Percentiles rank a stretch among this genome's conserved stretches.
Evolutionary conservation across 1,140 invertebrate species (phyloP).

Genomic region (Solen grandis): DNA sequence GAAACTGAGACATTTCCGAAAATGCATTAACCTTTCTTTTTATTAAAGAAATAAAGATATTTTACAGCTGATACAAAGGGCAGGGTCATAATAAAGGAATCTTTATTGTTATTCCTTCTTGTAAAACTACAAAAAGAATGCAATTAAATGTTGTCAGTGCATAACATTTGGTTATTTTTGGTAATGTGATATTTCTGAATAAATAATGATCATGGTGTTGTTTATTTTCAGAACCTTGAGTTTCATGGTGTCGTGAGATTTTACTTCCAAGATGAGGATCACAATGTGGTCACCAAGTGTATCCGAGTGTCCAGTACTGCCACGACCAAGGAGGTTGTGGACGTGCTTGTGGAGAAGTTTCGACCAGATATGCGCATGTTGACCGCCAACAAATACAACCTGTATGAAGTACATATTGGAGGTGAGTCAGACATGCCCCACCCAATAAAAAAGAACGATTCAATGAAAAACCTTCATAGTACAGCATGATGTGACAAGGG

Average conservation of each 20-base stretch:
- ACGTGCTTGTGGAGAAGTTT: constrained; percentile 99
- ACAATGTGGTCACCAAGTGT: constrained; percentile 99
- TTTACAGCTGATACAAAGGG: no score
- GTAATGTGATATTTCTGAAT: no score
- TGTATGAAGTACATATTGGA: constrained; percentile 96
- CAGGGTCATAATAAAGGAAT: no score
- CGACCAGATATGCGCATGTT: constrained; percentile 99
- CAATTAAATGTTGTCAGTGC: no score
- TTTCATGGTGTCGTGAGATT: constrained; percentile 99
- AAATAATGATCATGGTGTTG: no score
- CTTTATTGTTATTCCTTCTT: no score
- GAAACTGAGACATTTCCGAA: no score
- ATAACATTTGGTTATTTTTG: no score
- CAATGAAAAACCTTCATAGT: background rate
- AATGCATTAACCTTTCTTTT: no score
- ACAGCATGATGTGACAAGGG: no score
- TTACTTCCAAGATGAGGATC: constrained; percentile 93
- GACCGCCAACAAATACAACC: constrained; percentile 95
- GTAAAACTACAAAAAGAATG: no score
- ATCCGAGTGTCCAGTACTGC: constrained; percentile 98
- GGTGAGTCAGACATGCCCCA: constrained; percentile 81
- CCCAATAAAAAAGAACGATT: background rate
- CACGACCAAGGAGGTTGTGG: constrained; percentile 96
- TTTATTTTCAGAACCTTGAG: constrained; percentile 92
- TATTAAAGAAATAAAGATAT: no score